phyloP scores from a whole-genome alignment of 2,113 vertebrate species.

The Cichladusa arquata region DNA sequence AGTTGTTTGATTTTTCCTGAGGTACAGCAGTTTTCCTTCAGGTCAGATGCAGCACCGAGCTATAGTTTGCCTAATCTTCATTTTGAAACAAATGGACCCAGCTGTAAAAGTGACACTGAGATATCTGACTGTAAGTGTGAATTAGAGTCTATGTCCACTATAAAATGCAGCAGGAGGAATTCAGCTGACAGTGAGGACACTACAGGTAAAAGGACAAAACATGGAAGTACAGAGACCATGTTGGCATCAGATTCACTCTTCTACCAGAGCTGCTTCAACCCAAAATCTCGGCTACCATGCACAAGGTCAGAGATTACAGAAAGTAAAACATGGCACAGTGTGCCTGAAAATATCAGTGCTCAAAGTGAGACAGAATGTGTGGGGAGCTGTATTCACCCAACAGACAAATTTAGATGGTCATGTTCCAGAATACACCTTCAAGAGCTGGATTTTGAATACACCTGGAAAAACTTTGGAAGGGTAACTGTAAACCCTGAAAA shows the following conservation, averaged over 20 bases:
- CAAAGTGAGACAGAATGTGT: not conserved
- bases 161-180: constrained; percentile 1
- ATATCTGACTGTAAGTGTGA: not conserved
- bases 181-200: not conserved
- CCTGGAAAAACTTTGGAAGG: not conserved
- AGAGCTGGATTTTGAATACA: constrained; percentile 8
- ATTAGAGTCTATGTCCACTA: constrained; percentile 2
- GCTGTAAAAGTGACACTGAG: not conserved
- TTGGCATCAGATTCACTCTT: not conserved
- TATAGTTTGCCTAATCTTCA: constrained; percentile 65
- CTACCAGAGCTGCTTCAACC: not conserved
- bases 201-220: not conserved
- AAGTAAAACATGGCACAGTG: constrained; percentile 46
- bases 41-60: constrained; percentile 8
- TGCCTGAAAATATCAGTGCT: constrained; percentile 59
- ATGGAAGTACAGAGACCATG: not conserved
- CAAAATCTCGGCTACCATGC: not conserved
- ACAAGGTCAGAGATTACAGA: not conserved
- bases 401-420: constrained; percentile 38
- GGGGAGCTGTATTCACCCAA: not conserved
- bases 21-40: not conserved
- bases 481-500: not conserved
- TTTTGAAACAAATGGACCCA: constrained; percentile 41
- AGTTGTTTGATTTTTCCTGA: constrained; percentile 26
- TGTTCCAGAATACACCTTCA: constrained; percentile 50